These are phyloP conservation scores for Platichthys flesus DNA, from an alignment of 2,113 vertebrate genomes.

Conservation along the genomic window DNA sequence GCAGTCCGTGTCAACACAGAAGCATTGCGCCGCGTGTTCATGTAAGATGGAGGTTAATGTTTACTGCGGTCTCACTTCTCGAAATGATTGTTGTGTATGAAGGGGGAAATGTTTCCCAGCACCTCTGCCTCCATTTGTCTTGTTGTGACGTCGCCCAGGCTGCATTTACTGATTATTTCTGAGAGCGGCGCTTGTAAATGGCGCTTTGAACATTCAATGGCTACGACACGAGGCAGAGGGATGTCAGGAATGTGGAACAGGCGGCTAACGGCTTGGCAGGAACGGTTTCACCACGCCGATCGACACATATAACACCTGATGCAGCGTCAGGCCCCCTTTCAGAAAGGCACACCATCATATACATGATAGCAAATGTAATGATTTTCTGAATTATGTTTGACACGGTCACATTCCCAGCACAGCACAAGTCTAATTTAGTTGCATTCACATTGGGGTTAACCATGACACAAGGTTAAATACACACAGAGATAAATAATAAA, in stretches of 20 bases:
- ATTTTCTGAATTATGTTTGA: not conserved
- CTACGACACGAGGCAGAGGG: slow-evolving; percentile 7
- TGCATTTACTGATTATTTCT: not conserved
- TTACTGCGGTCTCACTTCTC: not conserved
- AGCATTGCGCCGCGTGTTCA: not conserved
- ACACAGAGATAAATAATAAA: not conserved
- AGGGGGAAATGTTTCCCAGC: not conserved
- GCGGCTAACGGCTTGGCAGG: slow-evolving; percentile 1
- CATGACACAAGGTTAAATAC: not conserved
- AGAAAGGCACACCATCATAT: not conserved
- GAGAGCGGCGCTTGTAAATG: not conserved
- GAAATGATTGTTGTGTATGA: slow-evolving; percentile 1
- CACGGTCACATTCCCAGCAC: not conserved
- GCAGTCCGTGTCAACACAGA: not conserved
- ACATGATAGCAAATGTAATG: too few species aligned
- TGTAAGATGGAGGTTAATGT: not conserved
- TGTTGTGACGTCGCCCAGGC: not conserved
- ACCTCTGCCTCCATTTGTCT: not conserved
- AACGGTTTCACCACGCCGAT: not conserved
- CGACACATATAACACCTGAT: not conserved
- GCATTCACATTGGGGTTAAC: not conserved
- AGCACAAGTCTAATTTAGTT: not conserved
- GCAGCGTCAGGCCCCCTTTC: not conserved
- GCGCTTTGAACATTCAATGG: not conserved
- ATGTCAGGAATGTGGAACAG: slow-evolving; percentile 5